Conservation (phyloP, 2,113 vertebrate species). For the Pteronura brasiliensis region DNA sequence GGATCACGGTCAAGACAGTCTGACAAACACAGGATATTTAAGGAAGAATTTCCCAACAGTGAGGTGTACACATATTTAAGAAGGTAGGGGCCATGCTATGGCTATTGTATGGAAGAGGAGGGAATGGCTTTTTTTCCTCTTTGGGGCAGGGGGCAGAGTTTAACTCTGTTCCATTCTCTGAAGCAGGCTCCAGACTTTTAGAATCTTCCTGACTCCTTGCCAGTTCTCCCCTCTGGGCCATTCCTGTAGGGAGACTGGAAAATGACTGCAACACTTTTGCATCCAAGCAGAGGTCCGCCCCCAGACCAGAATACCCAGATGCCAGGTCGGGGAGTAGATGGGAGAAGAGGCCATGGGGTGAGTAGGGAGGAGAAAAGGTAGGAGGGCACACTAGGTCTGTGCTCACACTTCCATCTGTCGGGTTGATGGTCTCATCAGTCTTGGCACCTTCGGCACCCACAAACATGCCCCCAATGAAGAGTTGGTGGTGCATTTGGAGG, state of each 20-base stretch:
- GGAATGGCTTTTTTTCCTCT: not conserved
- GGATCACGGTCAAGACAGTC: not conserved
- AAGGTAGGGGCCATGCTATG: accelerated
- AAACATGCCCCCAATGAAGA: slow-evolving; percentile 88
- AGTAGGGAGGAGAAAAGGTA: accelerated
- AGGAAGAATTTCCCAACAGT: not conserved
- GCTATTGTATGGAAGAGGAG: not conserved
- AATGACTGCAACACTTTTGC: not conserved
- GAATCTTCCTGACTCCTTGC: too few relatives aligned
- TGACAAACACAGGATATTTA: not conserved
- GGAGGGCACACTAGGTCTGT: not conserved
- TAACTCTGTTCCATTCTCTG: not conserved
- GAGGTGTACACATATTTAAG: not conserved
- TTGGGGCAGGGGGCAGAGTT: not conserved
- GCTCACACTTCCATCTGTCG: slow-evolving; percentile 88
- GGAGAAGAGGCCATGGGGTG: not conserved
- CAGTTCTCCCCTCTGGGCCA: not conserved
- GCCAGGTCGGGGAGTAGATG: too few relatives aligned
- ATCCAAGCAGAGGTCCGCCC: not conserved
- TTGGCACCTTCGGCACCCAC: slow-evolving; percentile 82
- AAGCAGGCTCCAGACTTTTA: not conserved
- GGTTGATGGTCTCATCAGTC: slow-evolving; percentile 87
- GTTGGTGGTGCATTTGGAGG: slow-evolving; percentile 87
- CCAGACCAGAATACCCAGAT: not conserved
- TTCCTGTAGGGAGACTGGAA: not conserved